Evolutionary conservation across 2,888 invertebrate species (phyloP).

Genomic region (Conomelus anceps): DNA sequence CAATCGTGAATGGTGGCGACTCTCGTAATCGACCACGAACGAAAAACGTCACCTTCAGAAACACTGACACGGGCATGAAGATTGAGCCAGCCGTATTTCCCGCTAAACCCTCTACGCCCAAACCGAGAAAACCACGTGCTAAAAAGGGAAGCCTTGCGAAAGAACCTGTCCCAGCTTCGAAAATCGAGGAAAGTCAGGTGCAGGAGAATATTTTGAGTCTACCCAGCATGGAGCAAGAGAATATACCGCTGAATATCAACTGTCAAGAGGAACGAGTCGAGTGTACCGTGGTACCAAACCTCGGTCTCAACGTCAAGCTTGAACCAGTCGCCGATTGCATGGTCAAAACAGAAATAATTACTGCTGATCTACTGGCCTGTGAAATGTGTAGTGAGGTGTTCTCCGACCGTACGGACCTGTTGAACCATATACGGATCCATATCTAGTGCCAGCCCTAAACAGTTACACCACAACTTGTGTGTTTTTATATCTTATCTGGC

Average conservation of each 20-base stretch:
- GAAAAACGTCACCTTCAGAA: constrained; percentile 58
- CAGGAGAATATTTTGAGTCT: constrained; percentile 22
- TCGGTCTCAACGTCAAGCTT: constrained; percentile 27
- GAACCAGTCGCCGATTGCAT: constrained; percentile 24
- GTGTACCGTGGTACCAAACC: background rate
- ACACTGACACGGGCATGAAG: constrained; percentile 46
- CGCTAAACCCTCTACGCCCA: constrained; percentile 10
- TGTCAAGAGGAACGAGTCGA: background rate
- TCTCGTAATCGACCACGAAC: constrained; percentile 47
- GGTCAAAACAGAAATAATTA: constrained; percentile 28
- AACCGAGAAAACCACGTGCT: background rate
- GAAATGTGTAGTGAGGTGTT: constrained; percentile 78
- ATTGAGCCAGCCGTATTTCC: constrained; percentile 49
- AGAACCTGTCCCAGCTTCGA: constrained; percentile 20
- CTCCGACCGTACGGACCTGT: constrained; percentile 60
- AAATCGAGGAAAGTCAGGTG: constrained; percentile 19
- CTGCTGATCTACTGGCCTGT: constrained; percentile 49
- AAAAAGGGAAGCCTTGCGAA: background rate
- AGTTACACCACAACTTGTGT: background rate
- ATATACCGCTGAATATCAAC: constrained; percentile 8
- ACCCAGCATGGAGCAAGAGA: constrained; percentile 30
- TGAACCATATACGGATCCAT: constrained; percentile 75
- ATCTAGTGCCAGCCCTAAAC: constrained; percentile 43
- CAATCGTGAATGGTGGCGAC: constrained; percentile 23
- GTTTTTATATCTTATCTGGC: background rate